Evolutionary conservation across 1,140 invertebrate species (phyloP).

Genomic region (Oncopeltus fasciatus): DNA sequence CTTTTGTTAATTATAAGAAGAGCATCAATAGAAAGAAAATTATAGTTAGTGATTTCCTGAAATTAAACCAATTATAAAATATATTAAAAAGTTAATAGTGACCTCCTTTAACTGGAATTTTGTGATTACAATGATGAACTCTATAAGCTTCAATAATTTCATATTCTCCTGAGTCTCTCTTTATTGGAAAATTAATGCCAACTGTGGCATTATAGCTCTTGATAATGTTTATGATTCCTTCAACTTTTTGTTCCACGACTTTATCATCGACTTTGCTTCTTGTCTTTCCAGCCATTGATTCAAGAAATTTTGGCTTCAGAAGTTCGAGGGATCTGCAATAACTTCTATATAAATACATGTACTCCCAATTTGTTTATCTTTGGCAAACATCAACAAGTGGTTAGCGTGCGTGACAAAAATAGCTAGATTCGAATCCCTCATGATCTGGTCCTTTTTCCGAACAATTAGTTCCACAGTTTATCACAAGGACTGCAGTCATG

Average conservation of each 20-base stretch:
- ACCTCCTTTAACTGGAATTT: slow-evolving; percentile 69
- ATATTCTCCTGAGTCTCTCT: slow-evolving; percentile 54
- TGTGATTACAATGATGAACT: slow-evolving; percentile 69
- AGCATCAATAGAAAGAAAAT: no score
- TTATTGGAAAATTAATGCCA: slow-evolving; percentile 59
- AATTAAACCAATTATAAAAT: background rate
- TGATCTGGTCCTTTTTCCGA: no score
- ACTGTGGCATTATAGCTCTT: background rate
- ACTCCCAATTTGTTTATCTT: background rate
- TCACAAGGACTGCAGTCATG: background rate
- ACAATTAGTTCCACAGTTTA: no score
- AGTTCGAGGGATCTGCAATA: background rate
- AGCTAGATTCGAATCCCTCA: background rate
- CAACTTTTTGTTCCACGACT: background rate
- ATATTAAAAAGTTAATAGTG: background rate
- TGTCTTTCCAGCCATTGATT: background rate
- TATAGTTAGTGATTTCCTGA: background rate
- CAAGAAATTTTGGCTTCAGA: background rate
- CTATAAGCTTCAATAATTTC: slow-evolving; percentile 70
- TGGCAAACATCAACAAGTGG: background rate
- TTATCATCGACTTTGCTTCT: background rate
- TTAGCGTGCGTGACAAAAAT: background rate
- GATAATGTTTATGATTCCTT: background rate
- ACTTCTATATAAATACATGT: background rate
- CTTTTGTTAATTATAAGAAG: no score